These are phyloP conservation scores for Acleris literana DNA, from an alignment of 2,888 invertebrate genomes.

Conservation along the genomic window DNA sequence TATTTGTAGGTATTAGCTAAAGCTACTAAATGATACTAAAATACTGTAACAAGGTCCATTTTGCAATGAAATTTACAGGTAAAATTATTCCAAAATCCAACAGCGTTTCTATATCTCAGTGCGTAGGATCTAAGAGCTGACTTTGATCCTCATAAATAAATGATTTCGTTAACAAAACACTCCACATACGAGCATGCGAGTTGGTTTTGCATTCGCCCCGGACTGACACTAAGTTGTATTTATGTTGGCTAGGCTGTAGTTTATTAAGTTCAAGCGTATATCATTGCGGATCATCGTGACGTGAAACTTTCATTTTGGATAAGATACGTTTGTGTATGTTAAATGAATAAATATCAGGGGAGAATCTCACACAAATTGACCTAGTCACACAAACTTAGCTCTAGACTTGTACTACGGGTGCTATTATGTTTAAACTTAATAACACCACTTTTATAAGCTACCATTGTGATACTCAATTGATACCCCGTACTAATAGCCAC, in stretches of 20 bases:
- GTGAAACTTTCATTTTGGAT: not conserved
- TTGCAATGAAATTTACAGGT: too few relatives aligned
- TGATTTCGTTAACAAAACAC: constrained; percentile 61
- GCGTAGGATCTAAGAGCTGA: constrained; percentile 37
- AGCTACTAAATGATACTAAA: too few relatives aligned
- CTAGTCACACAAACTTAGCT: too few relatives aligned
- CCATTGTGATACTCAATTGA: too few relatives aligned
- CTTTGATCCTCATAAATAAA: constrained; percentile 66
- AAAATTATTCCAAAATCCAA: not conserved
- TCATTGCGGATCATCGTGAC: constrained; percentile 3
- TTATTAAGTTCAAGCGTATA: constrained; percentile 17
- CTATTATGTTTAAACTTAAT: too few relatives aligned
- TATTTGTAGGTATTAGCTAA: too few relatives aligned
- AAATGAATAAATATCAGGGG: too few relatives aligned
- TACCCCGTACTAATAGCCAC: too few relatives aligned
- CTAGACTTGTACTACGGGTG: too few relatives aligned
- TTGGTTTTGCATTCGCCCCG: constrained; percentile 51
- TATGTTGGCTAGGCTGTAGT: constrained; percentile 20
- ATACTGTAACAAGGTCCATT: too few relatives aligned
- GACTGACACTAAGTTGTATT: constrained; percentile 36
- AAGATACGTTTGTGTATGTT: not conserved
- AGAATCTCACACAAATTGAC: too few relatives aligned
- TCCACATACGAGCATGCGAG: constrained; percentile 48
- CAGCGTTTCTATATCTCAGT: constrained; percentile 13
- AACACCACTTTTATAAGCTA: too few relatives aligned